phyloP scores from a whole-genome alignment of 1,140 invertebrate genomes.

The Hydropsyche tenuis region DNA sequence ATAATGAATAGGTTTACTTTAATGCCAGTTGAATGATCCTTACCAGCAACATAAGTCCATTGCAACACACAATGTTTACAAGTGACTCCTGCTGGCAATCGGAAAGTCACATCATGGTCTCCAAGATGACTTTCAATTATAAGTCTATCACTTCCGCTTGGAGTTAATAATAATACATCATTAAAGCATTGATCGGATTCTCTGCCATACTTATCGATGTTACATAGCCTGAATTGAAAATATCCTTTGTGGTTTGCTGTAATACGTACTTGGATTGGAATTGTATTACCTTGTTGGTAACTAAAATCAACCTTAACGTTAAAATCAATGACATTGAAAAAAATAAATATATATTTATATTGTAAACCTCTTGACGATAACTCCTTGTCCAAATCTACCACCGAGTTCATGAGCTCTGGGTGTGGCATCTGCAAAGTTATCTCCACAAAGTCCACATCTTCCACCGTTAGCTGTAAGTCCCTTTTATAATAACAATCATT shows the following conservation, averaged over 20 bases:
- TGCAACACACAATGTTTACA: slow-evolving; percentile 68
- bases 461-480: slow-evolving; percentile 55
- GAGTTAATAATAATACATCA: slow-evolving; percentile 54
- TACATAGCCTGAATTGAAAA: slow-evolving; percentile 63
- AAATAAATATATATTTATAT: neutral
- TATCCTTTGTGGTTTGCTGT: slow-evolving; percentile 61
- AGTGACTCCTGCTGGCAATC: slow-evolving; percentile 59
- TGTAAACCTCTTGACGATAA: slow-evolving; percentile 56
- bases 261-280: slow-evolving; percentile 55
- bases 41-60: slow-evolving; percentile 64
- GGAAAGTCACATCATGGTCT: slow-evolving; percentile 32
- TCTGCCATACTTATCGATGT: slow-evolving; percentile 47
- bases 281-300: slow-evolving; percentile 52
- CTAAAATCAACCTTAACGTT: no score
- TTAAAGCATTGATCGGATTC: slow-evolving; percentile 65
- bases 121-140: neutral
- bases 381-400: slow-evolving; percentile 62
- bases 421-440: slow-evolving; percentile 58
- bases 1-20: no score
- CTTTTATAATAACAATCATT: neutral
- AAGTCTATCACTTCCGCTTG: slow-evolving; percentile 52
- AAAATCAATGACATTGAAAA: neutral
- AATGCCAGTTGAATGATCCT: no score
- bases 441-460: slow-evolving; percentile 68
- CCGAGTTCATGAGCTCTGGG: slow-evolving; percentile 70